Percentiles rank a stretch among this genome's conserved stretches.
Conservation (phyloP, 2,888 invertebrate species). For the Plebejus anna region DNA sequence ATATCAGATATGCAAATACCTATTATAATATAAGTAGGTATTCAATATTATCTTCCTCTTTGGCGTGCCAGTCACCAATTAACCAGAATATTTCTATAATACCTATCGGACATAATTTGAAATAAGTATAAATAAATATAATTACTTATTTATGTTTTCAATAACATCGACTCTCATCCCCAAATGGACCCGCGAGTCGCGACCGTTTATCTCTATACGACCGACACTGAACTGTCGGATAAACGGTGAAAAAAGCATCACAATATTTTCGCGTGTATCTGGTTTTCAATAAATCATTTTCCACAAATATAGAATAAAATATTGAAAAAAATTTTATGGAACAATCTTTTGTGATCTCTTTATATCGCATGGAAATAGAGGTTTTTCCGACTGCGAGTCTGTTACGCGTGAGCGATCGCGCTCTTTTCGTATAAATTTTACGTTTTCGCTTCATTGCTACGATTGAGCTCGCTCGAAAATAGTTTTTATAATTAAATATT, state of each 20-base stretch:
- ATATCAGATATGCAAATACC: no score
- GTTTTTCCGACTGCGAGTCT: conserved; percentile 66
- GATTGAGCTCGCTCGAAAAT: conserved; percentile 56
- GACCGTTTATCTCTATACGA: conserved; percentile 3
- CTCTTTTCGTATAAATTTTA: conserved; percentile 43
- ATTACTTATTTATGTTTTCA: neutral
- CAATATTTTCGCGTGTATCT: conserved; percentile 15
- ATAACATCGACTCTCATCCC: neutral
- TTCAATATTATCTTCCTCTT: no score
- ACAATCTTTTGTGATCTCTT: conserved; percentile 29
- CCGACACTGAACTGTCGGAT: neutral
- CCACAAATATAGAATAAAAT: conserved; percentile 18
- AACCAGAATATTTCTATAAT: neutral
- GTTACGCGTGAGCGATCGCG: conserved; percentile 55
- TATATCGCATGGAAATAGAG: conserved; percentile 34
- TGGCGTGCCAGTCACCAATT: neutral
- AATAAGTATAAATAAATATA: no score
- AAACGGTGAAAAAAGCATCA: conserved; percentile 8
- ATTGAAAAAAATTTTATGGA: neutral
- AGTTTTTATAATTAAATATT: conserved; percentile 37
- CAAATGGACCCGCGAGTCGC: neutral
- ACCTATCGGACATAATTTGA: no score
- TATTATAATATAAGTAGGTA: no score
- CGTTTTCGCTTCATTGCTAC: conserved; percentile 51
- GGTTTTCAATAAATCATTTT: conserved; percentile 11